Evolutionary conservation across 1,140 invertebrate species (phyloP).

Genomic region (Pteromalus puparum): DNA sequence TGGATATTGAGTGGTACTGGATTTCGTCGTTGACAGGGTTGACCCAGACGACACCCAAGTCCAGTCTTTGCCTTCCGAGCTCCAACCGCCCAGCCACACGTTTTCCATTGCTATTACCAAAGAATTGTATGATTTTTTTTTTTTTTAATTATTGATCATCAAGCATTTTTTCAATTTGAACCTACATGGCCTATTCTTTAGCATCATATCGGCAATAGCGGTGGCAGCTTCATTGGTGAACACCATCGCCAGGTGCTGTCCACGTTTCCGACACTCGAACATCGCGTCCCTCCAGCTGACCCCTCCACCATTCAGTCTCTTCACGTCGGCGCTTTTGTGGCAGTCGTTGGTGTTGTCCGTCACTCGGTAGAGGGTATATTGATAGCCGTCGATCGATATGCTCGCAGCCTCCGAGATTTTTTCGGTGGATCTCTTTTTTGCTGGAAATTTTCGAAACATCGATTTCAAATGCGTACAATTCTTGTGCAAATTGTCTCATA

Average conservation of each 20-base stretch:
- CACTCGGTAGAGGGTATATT: slow-evolving; percentile 50
- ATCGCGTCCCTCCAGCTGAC: slow-evolving; percentile 52
- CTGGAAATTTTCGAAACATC: slow-evolving; percentile 10
- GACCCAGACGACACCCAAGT: slow-evolving; percentile 52
- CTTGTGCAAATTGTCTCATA: neutral
- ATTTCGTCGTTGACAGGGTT: slow-evolving; percentile 40
- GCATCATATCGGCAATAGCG: slow-evolving; percentile 48
- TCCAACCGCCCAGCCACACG: slow-evolving; percentile 53
- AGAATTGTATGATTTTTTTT: neutral
- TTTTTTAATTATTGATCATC: neutral
- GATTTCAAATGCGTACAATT: neutral
- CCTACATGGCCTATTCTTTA: slow-evolving; percentile 55
- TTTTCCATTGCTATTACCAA: slow-evolving; percentile 52
- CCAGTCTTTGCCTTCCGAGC: slow-evolving; percentile 52
- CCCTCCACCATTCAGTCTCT: slow-evolving; percentile 54
- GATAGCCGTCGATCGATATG: slow-evolving; percentile 45
- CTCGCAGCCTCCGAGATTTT: slow-evolving; percentile 28
- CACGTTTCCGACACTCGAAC: slow-evolving; percentile 51
- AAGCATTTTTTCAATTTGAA: neutral
- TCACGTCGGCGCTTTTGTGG: slow-evolving; percentile 9
- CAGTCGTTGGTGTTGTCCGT: slow-evolving; percentile 23
- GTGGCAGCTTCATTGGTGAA: slow-evolving; percentile 49
- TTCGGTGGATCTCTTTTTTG: neutral
- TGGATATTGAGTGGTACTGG: slow-evolving; percentile 43
- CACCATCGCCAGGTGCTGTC: slow-evolving; percentile 52